Evolutionary conservation across 2,797 vertebrate genomes (phyloP).

Genomic region (Staurois parvus): DNA sequence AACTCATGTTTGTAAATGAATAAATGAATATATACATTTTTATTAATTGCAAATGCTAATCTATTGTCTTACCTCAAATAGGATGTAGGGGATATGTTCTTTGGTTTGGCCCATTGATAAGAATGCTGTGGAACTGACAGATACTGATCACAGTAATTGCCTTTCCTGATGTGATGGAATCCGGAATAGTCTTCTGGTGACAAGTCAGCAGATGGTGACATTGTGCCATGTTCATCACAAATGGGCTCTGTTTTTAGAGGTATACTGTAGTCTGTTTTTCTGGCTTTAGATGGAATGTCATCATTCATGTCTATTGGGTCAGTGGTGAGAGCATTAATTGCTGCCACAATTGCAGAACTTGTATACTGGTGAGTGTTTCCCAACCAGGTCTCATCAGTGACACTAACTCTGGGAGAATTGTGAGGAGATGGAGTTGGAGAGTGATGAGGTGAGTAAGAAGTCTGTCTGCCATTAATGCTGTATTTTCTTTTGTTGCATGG

Average conservation of each 20-base stretch:
- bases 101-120: constrained; percentile 92
- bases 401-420: constrained; percentile 88
- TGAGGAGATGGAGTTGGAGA: constrained; percentile 90
- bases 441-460: constrained; percentile 84
- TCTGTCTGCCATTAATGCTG: constrained; percentile 87
- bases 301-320: constrained; percentile 89
- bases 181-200: constrained; percentile 82
- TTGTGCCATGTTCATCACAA: constrained; percentile 81
- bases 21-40: background rate
- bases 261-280: constrained; percentile 85
- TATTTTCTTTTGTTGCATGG: constrained; percentile 95
- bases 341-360: constrained; percentile 94
- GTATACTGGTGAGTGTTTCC: constrained; percentile 95
- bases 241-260: constrained; percentile 90
- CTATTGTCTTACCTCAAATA: constrained; percentile 85
- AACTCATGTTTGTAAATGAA: background rate
- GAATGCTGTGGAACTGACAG: constrained; percentile 91
- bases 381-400: constrained; percentile 91
- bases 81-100: constrained; percentile 76
- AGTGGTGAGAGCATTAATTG: constrained; percentile 95
- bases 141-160: constrained; percentile 88
- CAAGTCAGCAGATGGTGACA: constrained; percentile 76
- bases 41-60: background rate
- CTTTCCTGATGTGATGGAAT: constrained; percentile 87
- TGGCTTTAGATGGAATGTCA: constrained; percentile 90